Evolutionary conservation across 2,113 vertebrate genomes (phyloP), one percentile per base, ranked within the genome.

Genomic region (Callopanchax toddi): DNA sequence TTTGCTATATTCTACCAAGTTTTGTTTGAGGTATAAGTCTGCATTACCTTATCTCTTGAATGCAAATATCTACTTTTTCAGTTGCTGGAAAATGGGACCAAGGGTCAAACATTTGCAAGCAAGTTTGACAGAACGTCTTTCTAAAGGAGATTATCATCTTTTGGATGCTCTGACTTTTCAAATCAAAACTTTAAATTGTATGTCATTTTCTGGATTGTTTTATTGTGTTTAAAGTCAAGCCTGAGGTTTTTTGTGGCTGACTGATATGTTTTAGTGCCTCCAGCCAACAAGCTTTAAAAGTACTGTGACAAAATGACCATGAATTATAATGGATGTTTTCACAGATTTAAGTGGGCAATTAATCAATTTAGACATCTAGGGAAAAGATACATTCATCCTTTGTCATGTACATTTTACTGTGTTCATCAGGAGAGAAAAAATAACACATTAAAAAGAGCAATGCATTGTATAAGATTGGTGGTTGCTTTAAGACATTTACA

Each of bases 281-380:
- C 81, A 86, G 84, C 65, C 20, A 60, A 67, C 65, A 87, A 87
- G 89, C 89, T 91, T 89, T 81, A 87, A 70, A 79, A 81, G 81
- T 84, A 89, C 89, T 90, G 90, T 90, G 85, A 89, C 39, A 62
- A 56, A 44, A 59, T 34, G 52, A 44, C 23, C 25, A 82, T 42
- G 3, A 43, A 64, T 29, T 61, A 50, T 43, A 43, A 40, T 49
- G 10, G 39, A 74, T 67, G 54, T 78, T 48, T 65, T 71, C 50
- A 67, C 32, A 59, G 48, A 72, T 59, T n/a, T 20, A 60, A 81
- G 16, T 55, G 53, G 49, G 54, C 58, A 67, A 63, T 67, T 51
- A 36, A 71, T 71, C 53, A 25, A 58, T 56, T 74, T 75, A 81
- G 74, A 88, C 62, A 56, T 68, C 32, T 53, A n/a, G n/a, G n/a